Evolutionary conservation across 2,113 vertebrate genomes (phyloP).

Genomic region (Aspidoscelis tigris): DNA sequence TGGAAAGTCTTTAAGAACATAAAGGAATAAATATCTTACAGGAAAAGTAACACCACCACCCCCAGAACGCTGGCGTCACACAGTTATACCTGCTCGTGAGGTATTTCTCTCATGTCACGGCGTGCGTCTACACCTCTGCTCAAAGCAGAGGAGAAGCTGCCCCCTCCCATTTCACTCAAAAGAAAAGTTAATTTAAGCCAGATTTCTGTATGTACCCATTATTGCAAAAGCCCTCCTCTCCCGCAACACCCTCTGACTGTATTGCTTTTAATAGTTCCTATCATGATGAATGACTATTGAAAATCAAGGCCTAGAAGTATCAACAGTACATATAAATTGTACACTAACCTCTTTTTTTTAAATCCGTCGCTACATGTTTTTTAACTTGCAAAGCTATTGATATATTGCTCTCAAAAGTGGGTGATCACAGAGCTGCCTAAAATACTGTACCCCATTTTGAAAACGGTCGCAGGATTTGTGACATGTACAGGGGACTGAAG

Average conservation of each 20-base stretch:
- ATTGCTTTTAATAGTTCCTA: constrained; percentile 75
- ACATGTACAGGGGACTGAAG: constrained; percentile 40
- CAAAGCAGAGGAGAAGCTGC: constrained; percentile 48
- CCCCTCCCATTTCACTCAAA: constrained; percentile 24
- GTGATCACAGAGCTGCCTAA: constrained; percentile 71
- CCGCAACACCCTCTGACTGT: constrained; percentile 51
- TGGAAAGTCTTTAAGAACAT: constrained; percentile 63
- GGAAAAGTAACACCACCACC: constrained; percentile 66
- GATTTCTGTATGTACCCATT: constrained; percentile 66
- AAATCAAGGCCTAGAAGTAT: constrained; percentile 63
- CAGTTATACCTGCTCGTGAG: constrained; percentile 66
- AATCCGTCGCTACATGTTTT: constrained; percentile 67
- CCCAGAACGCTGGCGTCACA: constrained; percentile 72
- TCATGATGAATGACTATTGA: constrained; percentile 67
- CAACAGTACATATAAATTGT: constrained; percentile 59
- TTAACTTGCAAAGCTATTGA: constrained; percentile 67
- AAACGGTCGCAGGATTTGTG: constrained; percentile 60
- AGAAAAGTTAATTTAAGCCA: constrained; percentile 63
- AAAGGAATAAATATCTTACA: constrained; percentile 79
- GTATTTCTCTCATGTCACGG: constrained; percentile 62
- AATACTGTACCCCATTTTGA: constrained; percentile 68
- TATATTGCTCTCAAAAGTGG: constrained; percentile 72
- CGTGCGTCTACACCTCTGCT: constrained; percentile 65
- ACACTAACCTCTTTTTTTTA: constrained; percentile 56
- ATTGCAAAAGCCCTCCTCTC: constrained; percentile 66